phyloP scores from a whole-genome alignment of 2,797 vertebrate species.

The Rhabdophis nuchalis region DNA sequence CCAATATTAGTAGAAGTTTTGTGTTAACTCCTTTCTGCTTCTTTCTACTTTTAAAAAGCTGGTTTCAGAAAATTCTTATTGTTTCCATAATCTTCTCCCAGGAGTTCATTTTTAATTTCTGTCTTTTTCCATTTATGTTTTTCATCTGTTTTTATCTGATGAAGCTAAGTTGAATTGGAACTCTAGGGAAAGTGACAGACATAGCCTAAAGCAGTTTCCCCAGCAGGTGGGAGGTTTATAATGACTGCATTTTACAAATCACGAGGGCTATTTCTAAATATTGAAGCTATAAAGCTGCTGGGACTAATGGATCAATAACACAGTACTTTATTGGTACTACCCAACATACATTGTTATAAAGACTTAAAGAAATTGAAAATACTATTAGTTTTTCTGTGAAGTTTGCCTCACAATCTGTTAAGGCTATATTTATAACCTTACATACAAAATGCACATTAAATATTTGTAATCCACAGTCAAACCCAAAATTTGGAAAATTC shows the following conservation, averaged over 20 bases:
- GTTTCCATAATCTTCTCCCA: background rate
- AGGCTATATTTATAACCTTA: background rate
- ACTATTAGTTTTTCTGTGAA: background rate
- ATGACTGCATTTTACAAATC: slow-evolving; percentile 16
- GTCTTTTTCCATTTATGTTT: background rate
- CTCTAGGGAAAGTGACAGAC: background rate
- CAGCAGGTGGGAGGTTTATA: background rate
- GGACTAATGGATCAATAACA: background rate
- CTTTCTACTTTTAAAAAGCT: background rate
- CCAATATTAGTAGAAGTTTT: background rate
- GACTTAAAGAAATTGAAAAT: background rate
- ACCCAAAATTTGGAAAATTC: background rate
- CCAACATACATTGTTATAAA: background rate
- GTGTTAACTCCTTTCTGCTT: background rate
- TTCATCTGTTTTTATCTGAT: slow-evolving; percentile 12
- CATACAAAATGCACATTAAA: background rate
- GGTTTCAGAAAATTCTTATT: background rate
- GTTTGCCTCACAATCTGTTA: background rate
- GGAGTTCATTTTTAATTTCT: slow-evolving; percentile 9
- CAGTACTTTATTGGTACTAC: background rate
- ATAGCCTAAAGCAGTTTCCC: slow-evolving; percentile 18
- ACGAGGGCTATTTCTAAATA: background rate
- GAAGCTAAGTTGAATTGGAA: background rate
- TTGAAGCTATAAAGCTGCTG: background rate
- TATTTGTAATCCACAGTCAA: background rate